Conservation (phyloP, 2,797 vertebrate species). For the Erpetoichthys calabaricus region DNA sequence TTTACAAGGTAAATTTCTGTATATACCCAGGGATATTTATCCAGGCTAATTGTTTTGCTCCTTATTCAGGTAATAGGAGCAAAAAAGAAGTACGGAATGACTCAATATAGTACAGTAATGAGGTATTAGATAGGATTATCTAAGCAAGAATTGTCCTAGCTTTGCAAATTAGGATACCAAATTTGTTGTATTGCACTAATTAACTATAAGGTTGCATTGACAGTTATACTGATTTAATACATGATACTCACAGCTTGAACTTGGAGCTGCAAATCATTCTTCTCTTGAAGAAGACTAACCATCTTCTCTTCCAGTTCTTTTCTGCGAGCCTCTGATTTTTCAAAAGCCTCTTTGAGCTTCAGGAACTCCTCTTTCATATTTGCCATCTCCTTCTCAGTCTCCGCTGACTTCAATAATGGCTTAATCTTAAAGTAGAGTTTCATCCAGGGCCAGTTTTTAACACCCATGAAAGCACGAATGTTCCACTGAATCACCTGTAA, state of each 20-base stretch:
- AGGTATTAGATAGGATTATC: too few relatives aligned
- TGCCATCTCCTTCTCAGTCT: slow-evolving; percentile 51
- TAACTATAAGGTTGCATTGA: too few relatives aligned
- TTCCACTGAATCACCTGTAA: slow-evolving; percentile 58
- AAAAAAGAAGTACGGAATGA: too few relatives aligned
- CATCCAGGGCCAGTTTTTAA: slow-evolving; percentile 64
- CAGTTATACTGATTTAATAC: too few relatives aligned
- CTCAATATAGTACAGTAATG: too few relatives aligned
- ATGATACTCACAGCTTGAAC: slow-evolving; percentile 45
- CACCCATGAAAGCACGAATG: slow-evolving; percentile 57
- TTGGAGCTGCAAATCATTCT: slow-evolving; percentile 57
- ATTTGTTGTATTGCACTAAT: too few relatives aligned
- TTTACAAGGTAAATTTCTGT: too few relatives aligned
- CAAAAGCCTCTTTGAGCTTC: slow-evolving; percentile 62
- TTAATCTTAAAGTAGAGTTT: slow-evolving; percentile 57
- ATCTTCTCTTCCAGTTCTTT: slow-evolving; percentile 62
- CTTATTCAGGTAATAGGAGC: too few relatives aligned
- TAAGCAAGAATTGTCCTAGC: too few relatives aligned
- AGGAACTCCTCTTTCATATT: slow-evolving; percentile 77
- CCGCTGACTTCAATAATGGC: slow-evolving; percentile 48
- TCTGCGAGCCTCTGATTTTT: slow-evolving; percentile 50
- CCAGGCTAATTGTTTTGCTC: too few relatives aligned
- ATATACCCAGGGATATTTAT: too few relatives aligned
- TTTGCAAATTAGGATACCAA: too few relatives aligned
- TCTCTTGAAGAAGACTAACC: slow-evolving; percentile 58